Conservation (phyloP, 2,113 vertebrate genomes). For the Vicugna pacos region DNA sequence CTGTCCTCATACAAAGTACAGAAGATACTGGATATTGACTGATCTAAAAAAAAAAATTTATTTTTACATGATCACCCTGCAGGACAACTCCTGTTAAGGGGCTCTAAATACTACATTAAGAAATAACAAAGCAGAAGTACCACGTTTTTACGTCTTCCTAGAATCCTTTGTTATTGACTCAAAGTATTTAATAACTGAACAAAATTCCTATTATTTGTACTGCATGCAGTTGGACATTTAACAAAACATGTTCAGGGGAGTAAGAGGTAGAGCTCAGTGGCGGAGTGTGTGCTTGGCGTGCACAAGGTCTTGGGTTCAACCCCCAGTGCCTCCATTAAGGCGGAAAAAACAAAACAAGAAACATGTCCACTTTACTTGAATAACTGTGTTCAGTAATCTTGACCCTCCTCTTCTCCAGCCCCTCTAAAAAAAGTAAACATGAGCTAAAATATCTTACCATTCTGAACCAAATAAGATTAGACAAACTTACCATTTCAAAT, state of each 20-base stretch:
- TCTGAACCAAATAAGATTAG: not conserved
- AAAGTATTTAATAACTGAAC: conserved; percentile 27
- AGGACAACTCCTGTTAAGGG: not conserved
- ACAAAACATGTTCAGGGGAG: too few species aligned
- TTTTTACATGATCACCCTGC: not conserved
- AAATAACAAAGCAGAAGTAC: conserved; percentile 36
- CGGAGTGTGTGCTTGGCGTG: too few species aligned
- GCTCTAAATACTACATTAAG: not conserved
- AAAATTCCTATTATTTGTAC: not conserved
- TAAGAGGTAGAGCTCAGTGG: too few species aligned
- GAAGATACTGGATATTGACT: not conserved
- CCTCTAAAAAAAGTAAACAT: not conserved
- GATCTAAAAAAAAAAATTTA: not conserved
- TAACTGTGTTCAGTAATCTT: not conserved
- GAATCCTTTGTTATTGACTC: conserved; percentile 15
- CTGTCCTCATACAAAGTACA: not conserved
- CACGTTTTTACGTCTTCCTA: not conserved
- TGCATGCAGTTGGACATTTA: not conserved
- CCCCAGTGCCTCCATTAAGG: too few species aligned
- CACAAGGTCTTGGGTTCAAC: too few species aligned
- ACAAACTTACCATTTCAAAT: conserved; percentile 70
- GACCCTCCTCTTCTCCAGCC: not conserved
- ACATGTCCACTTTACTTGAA: not conserved
- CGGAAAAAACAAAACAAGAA: not conserved
- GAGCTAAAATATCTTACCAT: conserved; percentile 19